Conservation (phyloP, 2,113 vertebrate species). For the Mixornis gularis region DNA sequence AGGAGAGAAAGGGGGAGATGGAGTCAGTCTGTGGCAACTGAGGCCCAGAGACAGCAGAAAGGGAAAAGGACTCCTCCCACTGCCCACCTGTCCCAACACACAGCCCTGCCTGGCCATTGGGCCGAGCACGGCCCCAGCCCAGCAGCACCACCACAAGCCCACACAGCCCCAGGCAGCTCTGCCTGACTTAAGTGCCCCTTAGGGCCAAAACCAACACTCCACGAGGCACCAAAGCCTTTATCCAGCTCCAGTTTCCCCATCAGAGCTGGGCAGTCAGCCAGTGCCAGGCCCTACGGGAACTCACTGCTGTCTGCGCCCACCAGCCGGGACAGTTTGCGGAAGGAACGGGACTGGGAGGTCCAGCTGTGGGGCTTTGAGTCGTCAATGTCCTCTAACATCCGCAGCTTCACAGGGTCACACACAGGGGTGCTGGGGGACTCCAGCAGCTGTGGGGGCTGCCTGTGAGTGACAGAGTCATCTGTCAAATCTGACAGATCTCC, state of each 20-base stretch:
- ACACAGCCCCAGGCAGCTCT: fast-evolving
- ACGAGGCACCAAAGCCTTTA: background rate
- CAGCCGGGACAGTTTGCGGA: conserved; percentile 90
- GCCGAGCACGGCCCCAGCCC: background rate
- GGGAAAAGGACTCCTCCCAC: background rate
- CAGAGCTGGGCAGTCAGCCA: background rate
- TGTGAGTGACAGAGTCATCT: background rate
- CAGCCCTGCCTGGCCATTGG: fast-evolving
- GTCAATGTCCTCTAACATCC: conserved; percentile 88
- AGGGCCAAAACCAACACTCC: background rate
- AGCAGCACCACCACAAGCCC: fast-evolving
- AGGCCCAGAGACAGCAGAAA: background rate
- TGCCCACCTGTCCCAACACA: background rate
- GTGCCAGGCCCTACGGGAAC: background rate
- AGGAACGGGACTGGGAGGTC: conserved; percentile 93
- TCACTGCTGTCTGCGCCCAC: conserved; percentile 95
- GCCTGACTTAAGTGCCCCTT: fast-evolving
- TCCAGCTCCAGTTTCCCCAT: fast-evolving
- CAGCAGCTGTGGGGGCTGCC: conserved; percentile 67
- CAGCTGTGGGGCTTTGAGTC: conserved; percentile 90
- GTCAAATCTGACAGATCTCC: conserved; percentile 11
- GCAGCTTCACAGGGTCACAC: conserved; percentile 90
- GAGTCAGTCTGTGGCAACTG: background rate
- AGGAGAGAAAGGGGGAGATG: conserved; percentile 53
- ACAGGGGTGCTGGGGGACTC: background rate